Evolutionary conservation across 2,888 invertebrate species (phyloP), one percentile per base, ranked within the genome.

Genomic region (Caenorhabditis virilis): DNA sequence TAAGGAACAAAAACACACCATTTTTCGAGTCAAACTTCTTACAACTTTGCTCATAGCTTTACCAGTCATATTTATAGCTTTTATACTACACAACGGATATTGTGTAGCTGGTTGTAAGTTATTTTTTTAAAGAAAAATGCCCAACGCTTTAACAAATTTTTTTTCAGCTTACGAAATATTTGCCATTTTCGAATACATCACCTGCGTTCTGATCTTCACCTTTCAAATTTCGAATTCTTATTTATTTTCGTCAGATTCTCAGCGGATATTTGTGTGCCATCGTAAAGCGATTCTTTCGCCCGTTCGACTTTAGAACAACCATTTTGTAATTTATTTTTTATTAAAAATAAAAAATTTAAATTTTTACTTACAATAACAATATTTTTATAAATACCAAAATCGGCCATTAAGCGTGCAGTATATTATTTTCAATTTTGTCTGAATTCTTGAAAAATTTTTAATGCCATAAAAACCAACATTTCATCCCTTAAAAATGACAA

Each of bases 161-260:
- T 26, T 62, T 62, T 23, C 58, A 64, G 64, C 64, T 4, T 64
- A 64, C 51, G 64, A 64, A 54, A 46, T 47, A 5, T 64, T 64
- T 18, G 58, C 58, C 41, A 26, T 58, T 0, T 58, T 64, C 54
- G 64, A 64, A 33, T 64, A 64, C 15, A 41, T 58, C 11, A 64
- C 64, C 0, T 52, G 56, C 18, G 15, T 58, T 6, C 26, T 54
- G 39, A 64, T 64, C 49, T 64, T 47, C 38, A 35, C 54, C 18
- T 64, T 58, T 43, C 58, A 64, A 33, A 27, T 55, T 20, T 39
- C 20, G 5, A 39, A 39, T 39, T 20, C 18, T 11, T 39, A 39
- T 39, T 20, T 39, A 18, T 39, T 20, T 39, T 39, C 39, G 20
- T 20, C 16, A n/a, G n/a, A n/a, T n/a, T n/a, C n/a, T n/a, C n/a